These are phyloP conservation scores for Neolamprologus cancellatus DNA, from an alignment of 2,113 vertebrate species.

Conservation along the genomic window DNA sequence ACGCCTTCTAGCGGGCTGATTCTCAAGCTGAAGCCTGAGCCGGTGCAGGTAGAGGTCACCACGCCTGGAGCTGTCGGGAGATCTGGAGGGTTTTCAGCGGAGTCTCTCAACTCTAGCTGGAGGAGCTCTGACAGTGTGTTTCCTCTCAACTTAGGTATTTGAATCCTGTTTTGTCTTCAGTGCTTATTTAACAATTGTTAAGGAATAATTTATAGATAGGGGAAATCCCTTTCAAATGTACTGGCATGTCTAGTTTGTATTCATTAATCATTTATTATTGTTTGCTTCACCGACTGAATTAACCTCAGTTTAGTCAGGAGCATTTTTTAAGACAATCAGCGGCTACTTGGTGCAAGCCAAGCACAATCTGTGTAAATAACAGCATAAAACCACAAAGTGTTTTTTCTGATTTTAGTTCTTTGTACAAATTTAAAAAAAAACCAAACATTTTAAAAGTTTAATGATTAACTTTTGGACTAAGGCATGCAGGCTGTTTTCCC, in stretches of 20 bases:
- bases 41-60: conserved; percentile 70
- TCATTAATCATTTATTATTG: background rate
- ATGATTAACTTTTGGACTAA: background rate
- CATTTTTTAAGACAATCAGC: background rate
- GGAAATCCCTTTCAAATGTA: background rate
- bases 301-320: background rate
- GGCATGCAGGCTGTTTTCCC: background rate
- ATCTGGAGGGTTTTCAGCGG: conserved; percentile 22
- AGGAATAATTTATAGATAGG: background rate
- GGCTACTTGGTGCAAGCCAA: background rate
- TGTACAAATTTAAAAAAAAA: background rate
- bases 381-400: background rate
- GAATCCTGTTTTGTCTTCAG: background rate
- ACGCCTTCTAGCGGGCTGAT: conserved; percentile 29
- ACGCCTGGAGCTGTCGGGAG: conserved; percentile 12
- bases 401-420: background rate
- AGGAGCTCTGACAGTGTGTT: conserved; percentile 51
- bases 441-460: background rate
- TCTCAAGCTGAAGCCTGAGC: conserved; percentile 71
- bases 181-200: background rate
- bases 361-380: background rate
- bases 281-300: background rate
- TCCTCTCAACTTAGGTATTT: conserved; percentile 68
- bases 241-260: background rate
- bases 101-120: conserved; percentile 53